Base-by-base conservation (phyloP, 2,888 invertebrate genomes). In the Platerodrilus igneus region DNA sequence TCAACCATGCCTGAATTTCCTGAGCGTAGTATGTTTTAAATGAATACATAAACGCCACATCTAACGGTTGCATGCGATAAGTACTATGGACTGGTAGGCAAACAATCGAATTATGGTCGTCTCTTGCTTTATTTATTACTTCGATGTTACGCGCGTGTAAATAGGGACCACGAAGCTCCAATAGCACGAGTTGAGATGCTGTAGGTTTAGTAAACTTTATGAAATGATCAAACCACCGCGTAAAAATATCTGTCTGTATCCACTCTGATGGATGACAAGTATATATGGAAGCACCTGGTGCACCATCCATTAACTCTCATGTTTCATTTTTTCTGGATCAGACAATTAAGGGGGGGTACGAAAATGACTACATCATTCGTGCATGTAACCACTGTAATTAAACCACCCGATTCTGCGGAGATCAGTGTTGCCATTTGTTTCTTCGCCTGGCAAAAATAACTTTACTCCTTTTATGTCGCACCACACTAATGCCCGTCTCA, bases 271-370 rank as follows among this genome's bases (percentile, higher is more conserved):
- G n/a, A n/a, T n/a, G n/a, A n/a, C n/a, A n/a, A n/a, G n/a, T n/a
- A n/a, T n/a, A n/a, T n/a, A n/a, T n/a, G n/a, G n/a, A n/a, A n/a
- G n/a, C n/a, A n/a, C n/a, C n/a, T 26, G 58, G 59, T 17, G 55
- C 54, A 19, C 48, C 51, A 35, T 57, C 48, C 25, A 56, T 37
- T 8, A 60, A 37, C n/a, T 57, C n/a, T n/a, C 48, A 1, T 35
- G 35, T 16, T 57, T 57, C 51, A 55, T 54, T n/a, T n/a, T n/a
- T n/a, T n/a, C n/a, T n/a, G n/a, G n/a, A n/a, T n/a, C n/a, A n/a
- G n/a, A n/a, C n/a, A n/a, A n/a, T n/a, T n/a, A n/a, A n/a, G n/a
- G n/a, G n/a, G n/a, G 15, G 32, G n/a, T n/a, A n/a, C 22, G 16
- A 21, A 21, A 5, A 4, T 14, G 23, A 10, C 32, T 18, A 9